A percentile compares a stretch with the other conserved stretches of the same genome.
These are phyloP conservation scores for Calonectris borealis DNA, from an alignment of 2,113 vertebrate genomes.

Conservation along the genomic window DNA sequence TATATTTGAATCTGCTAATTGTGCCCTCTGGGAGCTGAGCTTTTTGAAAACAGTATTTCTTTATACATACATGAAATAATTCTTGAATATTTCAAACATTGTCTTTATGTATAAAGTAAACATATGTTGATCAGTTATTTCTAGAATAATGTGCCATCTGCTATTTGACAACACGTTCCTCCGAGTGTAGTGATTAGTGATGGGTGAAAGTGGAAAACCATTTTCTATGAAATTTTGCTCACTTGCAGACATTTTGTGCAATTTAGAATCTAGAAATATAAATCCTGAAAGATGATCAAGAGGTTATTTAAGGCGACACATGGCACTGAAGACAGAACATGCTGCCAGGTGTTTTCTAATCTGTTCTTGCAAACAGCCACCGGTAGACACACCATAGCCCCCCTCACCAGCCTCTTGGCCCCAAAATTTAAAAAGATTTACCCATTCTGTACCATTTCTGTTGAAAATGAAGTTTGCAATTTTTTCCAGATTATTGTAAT, in stretches of 20 bases:
- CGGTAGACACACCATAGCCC: accelerated
- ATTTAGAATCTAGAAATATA: not conserved
- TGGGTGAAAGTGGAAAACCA: not conserved
- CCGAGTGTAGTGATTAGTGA: not conserved
- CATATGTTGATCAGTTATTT: slow-evolving; percentile 53
- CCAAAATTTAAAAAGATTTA: not conserved
- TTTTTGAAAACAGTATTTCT: slow-evolving; percentile 4
- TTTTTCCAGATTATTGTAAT: no score
- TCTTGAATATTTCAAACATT: not conserved
- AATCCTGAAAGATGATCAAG: not conserved
- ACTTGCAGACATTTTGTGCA: not conserved
- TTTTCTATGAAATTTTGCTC: not conserved
- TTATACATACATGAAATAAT: not conserved
- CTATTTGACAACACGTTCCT: not conserved
- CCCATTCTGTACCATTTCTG: not conserved
- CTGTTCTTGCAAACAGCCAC: not conserved
- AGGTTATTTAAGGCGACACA: accelerated
- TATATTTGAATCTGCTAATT: slow-evolving; percentile 10
- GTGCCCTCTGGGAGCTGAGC: slow-evolving; percentile 34
- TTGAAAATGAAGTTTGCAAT: not conserved
- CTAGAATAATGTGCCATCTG: slow-evolving; percentile 53
- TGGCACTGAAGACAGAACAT: not conserved
- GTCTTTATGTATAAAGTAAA: slow-evolving; percentile 18
- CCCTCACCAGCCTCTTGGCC: no score
- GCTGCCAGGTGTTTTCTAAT: not conserved